phyloP scores from a whole-genome alignment of 2,113 vertebrate species.

The Python bivittatus region DNA sequence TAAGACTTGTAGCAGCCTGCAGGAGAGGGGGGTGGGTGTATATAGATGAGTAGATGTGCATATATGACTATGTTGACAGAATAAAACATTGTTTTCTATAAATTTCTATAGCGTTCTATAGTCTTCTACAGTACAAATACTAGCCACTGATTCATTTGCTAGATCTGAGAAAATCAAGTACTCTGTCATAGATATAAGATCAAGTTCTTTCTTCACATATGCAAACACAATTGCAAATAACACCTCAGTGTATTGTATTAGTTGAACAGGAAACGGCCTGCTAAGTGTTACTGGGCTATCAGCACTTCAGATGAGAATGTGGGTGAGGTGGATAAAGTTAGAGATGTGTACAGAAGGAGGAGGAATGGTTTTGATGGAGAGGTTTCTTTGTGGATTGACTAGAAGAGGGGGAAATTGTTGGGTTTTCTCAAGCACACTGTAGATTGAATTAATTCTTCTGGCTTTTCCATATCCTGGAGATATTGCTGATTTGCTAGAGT shows the following conservation, averaged over 20 bases:
- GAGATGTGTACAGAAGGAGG: neutral
- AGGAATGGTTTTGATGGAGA: neutral
- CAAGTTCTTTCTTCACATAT: neutral
- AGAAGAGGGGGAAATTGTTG: neutral
- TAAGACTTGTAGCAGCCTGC: neutral
- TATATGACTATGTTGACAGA: neutral
- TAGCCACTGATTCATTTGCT: neutral
- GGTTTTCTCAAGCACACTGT: neutral
- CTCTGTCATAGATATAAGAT: too few relatives aligned
- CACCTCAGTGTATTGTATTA: neutral
- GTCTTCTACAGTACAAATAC: neutral
- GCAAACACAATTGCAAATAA: neutral
- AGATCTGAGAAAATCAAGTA: neutral
- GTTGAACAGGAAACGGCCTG: neutral
- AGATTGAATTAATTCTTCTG: neutral
- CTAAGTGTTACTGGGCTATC: neutral
- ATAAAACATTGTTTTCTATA: constrained; percentile 19
- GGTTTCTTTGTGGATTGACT: neutral
- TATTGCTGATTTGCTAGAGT: neutral
- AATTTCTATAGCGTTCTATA: neutral
- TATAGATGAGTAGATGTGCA: neutral
- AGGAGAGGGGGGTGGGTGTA: neutral
- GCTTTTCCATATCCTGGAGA: neutral
- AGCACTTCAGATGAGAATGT: neutral
- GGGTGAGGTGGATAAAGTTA: neutral